phyloP scores from a whole-genome alignment of 2,888 invertebrate genomes.

The Eulithis prunata region DNA sequence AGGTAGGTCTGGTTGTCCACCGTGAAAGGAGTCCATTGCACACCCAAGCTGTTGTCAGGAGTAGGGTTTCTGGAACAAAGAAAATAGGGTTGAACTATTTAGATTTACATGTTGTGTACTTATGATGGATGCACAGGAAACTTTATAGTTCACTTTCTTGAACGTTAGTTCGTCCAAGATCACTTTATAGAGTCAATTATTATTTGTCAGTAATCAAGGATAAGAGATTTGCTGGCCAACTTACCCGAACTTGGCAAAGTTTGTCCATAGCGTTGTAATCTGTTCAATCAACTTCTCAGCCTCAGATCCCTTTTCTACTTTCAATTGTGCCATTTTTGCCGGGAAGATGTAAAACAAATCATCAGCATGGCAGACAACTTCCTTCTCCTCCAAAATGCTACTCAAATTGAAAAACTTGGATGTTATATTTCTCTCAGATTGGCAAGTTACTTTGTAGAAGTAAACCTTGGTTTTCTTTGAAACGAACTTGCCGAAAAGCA shows the following conservation, averaged over 20 bases:
- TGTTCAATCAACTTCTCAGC: conserved; percentile 56
- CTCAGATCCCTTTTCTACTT: conserved; percentile 48
- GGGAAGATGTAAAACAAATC: conserved; percentile 62
- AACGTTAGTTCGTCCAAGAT: no score
- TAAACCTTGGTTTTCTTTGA: conserved; percentile 53
- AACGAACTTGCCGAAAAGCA: conserved; percentile 50
- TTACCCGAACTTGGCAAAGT: conserved; percentile 71
- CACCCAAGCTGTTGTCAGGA: conserved; percentile 42
- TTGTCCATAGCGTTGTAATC: conserved; percentile 64
- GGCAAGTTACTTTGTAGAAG: conserved; percentile 61
- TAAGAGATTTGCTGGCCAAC: conserved; percentile 28
- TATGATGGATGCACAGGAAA: neutral
- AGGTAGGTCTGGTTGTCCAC: conserved; percentile 37
- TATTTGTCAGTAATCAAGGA: no score
- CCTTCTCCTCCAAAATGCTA: conserved; percentile 38
- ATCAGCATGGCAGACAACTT: conserved; percentile 53
- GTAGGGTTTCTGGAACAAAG: conserved; percentile 45
- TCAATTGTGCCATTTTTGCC: conserved; percentile 38
- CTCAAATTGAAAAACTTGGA: conserved; percentile 42
- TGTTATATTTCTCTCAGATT: conserved; percentile 58
- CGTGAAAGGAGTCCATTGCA: conserved; percentile 40
- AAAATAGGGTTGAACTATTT: neutral
- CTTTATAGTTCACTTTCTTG: no score
- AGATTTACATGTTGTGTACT: no score
- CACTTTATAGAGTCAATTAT: no score